Conservation (phyloP, 2,797 vertebrate genomes). For the Cercopithecus neglectus region DNA sequence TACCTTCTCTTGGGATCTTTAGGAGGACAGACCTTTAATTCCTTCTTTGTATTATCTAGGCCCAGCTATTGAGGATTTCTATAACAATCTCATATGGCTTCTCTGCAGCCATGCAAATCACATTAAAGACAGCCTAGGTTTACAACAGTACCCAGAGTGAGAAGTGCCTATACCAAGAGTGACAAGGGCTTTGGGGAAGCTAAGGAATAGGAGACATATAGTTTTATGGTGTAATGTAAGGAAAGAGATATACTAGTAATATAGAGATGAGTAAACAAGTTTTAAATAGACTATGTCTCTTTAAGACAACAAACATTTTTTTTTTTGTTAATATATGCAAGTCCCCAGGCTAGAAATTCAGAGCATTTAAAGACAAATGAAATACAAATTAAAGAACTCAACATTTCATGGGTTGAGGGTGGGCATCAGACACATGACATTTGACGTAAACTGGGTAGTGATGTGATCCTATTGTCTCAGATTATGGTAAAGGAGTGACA, state of each 20-base stretch:
- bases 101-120: not conserved
- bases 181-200: not conserved
- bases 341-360: not conserved
- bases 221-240: not conserved
- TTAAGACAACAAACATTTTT: not conserved
- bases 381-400: not conserved
- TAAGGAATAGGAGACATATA: not conserved
- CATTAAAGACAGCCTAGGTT: not conserved
- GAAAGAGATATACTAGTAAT: not conserved
- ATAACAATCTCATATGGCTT: not conserved
- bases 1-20: not conserved
- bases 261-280: not conserved
- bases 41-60: not conserved
- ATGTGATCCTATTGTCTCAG: not conserved
- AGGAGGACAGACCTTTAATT: not conserved
- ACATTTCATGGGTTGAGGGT: not conserved
- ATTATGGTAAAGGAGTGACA: not conserved
- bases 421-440: not conserved
- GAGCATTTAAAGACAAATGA: not conserved
- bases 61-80: not conserved
- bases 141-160: not conserved
- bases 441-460: not conserved
- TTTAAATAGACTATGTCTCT: not conserved
- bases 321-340: not conserved
- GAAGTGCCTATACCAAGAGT: not conserved